Base-by-base conservation (phyloP, 2,888 invertebrate genomes). In the Allolobophora icterica region DNA sequence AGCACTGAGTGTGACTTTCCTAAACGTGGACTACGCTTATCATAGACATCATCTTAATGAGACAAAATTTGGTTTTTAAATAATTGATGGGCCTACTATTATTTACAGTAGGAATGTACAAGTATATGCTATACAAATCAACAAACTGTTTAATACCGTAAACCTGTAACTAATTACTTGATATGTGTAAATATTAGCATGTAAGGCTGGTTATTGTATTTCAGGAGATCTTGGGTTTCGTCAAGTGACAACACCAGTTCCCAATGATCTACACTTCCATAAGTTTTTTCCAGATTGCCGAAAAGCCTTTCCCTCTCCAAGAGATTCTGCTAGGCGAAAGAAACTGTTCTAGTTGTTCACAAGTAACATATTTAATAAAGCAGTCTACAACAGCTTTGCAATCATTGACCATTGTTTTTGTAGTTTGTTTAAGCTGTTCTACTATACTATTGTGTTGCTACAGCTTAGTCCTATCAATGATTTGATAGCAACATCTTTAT, bases 321-420 rank as follows among this genome's bases (percentile, higher is more conserved):
- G 87, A 87, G 38, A 87, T 33, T 87, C 87, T 34, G 87, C 87
- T 8, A 87, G 87, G 38, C 87, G 87, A 35, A 87, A 87, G 38
- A 87, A 87, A 24, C 87, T 87, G 24, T 87, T 87, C 38, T 87
- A 87, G n/a, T 17, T n/a, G 84, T 30, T 84, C 84, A 21, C 21
- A 52, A 52, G 52, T 1, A 52, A 52, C 52, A 71, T 52, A 52
- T 71, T 71, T 71, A 71, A 71, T 71, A 71, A n/a, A 52, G 24
- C 21, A 24, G 52, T 4, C 52, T 52, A 24, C 21, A 71, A 71
- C 71, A 71, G 71, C 71, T n/a, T n/a, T 71, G 71, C 30, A 71
- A 71, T 71, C 71, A 71, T 13, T n/a, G 71, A 30, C 71, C 13
- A n/a, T 71, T 71, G 71, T n/a, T 71, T 71, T 13, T 71, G n/a